A percentile compares a stretch with the other conserved stretches of the same genome.
Evolutionary conservation across 1,140 invertebrate genomes (phyloP).

Genomic region (Brachionus koreanus): DNA sequence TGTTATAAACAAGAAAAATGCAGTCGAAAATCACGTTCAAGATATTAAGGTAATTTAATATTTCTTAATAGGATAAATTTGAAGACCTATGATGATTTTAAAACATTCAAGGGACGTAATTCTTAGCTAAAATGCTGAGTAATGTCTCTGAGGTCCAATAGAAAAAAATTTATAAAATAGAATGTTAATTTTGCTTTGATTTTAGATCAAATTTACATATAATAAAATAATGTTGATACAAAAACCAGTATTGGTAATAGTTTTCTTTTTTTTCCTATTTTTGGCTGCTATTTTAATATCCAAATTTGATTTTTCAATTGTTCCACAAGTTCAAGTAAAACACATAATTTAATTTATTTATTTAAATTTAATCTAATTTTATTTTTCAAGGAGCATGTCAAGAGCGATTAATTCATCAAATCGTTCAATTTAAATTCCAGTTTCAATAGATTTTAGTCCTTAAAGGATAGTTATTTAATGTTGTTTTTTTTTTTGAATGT

Average conservation of each 20-base stretch:
- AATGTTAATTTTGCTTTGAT: not conserved
- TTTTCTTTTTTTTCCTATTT: slow-evolving; percentile 31
- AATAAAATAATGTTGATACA: slow-evolving; percentile 9
- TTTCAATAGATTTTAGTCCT: slow-evolving; percentile 9
- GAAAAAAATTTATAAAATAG: not conserved
- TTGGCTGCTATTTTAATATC: slow-evolving; percentile 18
- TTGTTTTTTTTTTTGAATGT: not conserved
- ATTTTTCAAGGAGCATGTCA: not conserved
- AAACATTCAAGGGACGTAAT: slow-evolving; percentile 37
- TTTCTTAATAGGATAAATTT: not conserved
- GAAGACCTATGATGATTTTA: not conserved
- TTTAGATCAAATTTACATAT: slow-evolving; percentile 15
- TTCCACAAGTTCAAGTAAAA: slow-evolving; percentile 23
- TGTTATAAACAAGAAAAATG: slow-evolving; percentile 75
- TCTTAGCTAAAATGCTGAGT: slow-evolving; percentile 7
- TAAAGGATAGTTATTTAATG: not conserved
- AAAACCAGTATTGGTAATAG: slow-evolving; percentile 33
- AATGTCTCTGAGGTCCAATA: slow-evolving; percentile 2
- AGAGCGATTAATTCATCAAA: not conserved
- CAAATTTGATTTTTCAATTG: slow-evolving; percentile 31
- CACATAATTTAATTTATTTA: not conserved
- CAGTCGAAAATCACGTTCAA: slow-evolving; percentile 94
- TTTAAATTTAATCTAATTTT: not conserved
- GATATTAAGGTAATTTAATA: slow-evolving; percentile 64
- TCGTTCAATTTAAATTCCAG: not conserved